A percentile compares a stretch with the other conserved stretches of the same genome.
Evolutionary conservation across 2,797 vertebrate species (phyloP).

Genomic region (Sebastes reedi): DNA sequence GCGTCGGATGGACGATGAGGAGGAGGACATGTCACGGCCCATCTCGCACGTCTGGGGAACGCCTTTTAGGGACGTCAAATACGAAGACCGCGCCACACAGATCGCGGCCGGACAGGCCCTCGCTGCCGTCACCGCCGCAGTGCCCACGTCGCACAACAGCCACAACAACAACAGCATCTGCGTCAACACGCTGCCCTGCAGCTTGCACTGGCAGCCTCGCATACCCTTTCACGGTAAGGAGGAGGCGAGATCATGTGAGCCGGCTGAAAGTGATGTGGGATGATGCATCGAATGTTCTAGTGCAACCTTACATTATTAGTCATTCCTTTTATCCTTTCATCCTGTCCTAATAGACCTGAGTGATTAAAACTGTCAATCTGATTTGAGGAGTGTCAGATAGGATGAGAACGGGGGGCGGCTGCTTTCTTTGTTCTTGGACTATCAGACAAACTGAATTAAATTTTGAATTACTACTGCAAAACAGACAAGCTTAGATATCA

Average conservation of each 20-base stretch:
- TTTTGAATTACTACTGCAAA: neutral
- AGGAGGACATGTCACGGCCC: conserved; percentile 83
- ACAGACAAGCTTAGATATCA: neutral
- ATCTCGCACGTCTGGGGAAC: conserved; percentile 75
- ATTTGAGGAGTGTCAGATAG: neutral
- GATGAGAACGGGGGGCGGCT: neutral
- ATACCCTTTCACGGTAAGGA: conserved; percentile 76
- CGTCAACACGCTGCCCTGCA: conserved; percentile 64
- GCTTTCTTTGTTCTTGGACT: neutral
- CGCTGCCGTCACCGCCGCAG: conserved; percentile 40
- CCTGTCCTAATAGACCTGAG: neutral
- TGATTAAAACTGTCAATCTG: conserved; percentile 7
- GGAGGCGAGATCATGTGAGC: neutral
- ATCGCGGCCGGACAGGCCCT: conserved; percentile 61
- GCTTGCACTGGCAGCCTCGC: conserved; percentile 59
- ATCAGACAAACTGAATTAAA: neutral
- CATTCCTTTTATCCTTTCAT: conserved; percentile 8
- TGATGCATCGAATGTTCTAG: neutral
- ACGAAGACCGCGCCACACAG: conserved; percentile 68
- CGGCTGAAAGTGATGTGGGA: neutral
- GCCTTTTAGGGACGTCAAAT: conserved; percentile 75
- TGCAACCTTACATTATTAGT: conserved; percentile 13
- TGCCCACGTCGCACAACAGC: conserved; percentile 61
- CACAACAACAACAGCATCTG: conserved; percentile 57
- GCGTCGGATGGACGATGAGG: conserved; percentile 87